Base-by-base conservation (phyloP, 2,797 vertebrate genomes). In the Decapterus maruadsi region DNA sequence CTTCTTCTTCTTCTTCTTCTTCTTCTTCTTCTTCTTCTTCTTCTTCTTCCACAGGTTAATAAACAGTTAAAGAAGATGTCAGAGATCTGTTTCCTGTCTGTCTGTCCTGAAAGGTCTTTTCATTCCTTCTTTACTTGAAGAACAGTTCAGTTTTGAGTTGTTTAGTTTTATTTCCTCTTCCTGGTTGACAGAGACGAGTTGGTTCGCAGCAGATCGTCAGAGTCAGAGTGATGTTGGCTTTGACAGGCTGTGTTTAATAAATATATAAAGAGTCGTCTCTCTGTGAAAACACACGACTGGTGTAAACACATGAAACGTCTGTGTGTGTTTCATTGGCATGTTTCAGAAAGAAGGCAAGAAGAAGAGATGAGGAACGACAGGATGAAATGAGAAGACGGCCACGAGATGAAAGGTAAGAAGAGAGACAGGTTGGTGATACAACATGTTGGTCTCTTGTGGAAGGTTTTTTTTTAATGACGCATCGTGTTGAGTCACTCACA, bases 401-500 rank as follows among this genome's bases (percentile, higher is more conserved):
- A 8, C 0, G 6, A 20, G 34, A 48, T 34, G 34, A 22, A 42
- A 46, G 31, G 55, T 53, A 29, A 22, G 7, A 7, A 43, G 38
- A 72, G 19, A 50, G 62, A 40, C 64, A 78, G 31, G 56, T 0
- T 61, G 65, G 60, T 78, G 65, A 82, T 56, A 10, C 69, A 73
- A 77, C 65, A 34, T 8, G 42, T 74, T 56, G 13, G 40, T 60
- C 69, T 55, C 74, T 17, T 4, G 59, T 43, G 42, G 34, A 63
- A 36, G 80, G 17, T 70, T 71, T 68, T 5, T 68, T 26, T 26
- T 26, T 26, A 68, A 79, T 68, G 76, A 83, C 17, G 59, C 62
- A 67, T 4, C 26, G 53, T 17, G 65, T 11, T 62, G 80, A 82
- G 46, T 83, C 81, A 79, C 74, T 60, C 56, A 8, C 43, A 70